Evolutionary conservation across 2,888 invertebrate genomes (phyloP), one percentile per base, ranked within the genome.

Genomic region (Stratiomys singularior): DNA sequence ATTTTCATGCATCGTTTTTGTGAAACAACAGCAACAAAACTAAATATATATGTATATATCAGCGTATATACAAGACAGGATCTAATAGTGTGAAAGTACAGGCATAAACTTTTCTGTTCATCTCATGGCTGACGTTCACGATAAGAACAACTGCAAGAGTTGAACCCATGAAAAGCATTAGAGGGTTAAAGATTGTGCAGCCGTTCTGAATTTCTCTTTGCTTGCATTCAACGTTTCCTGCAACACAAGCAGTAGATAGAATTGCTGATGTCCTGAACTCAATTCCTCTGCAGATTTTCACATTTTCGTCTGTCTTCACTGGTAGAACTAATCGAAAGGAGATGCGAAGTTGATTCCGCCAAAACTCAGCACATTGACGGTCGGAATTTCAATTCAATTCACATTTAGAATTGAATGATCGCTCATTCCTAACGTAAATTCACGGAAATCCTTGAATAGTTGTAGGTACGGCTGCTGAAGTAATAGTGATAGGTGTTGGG

Each of bases 1-100:
- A 60, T 60, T 60, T 60, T 15, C 60, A 60, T 60, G 23, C 37
- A 37, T 37, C 37, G 60, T 60, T 60, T 60, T 60, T 1, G 60
- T 23, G 13, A 18, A 13, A 60, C 60, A 23, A 52, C 7, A 52
- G 3, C 5, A 9, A 5, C 37, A 3, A 5, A 3, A 37, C 37
- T 37, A 37, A 5, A 37, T 9, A 9, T 9, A 37, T 5, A 37
- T 37, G 9, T 9, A 37, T 9, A 37, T 3, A 37, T 3, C 5
- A 37, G 37, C 37, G n/a, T n/a, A n/a, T n/a, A n/a, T n/a, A 44
- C 44, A 44, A 44, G 44, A 52, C 52, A 13, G 52, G 44, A 44
- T 44, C 4, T 13, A 52, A 18, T n/a, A 13, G n/a, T 3, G n/a
- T 15, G 18, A 52, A 4, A 13, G 52, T 4, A 4, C 3, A n/a